phyloP scores from a whole-genome alignment of 2,113 vertebrate species.

The Tachysurus fulvidraco region DNA sequence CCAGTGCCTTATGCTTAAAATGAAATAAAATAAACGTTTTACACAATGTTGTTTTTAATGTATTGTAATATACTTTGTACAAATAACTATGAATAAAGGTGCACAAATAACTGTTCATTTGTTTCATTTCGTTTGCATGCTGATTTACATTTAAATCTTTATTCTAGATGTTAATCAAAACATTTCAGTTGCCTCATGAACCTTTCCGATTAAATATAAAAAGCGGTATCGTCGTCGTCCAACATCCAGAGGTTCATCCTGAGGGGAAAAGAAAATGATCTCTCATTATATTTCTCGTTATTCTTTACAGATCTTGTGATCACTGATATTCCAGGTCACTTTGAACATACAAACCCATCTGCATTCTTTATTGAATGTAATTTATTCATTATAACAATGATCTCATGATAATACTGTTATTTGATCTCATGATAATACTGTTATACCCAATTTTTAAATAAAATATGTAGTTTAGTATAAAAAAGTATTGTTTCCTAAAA shows the following conservation, averaged over 20 bases:
- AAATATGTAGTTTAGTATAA: not conserved
- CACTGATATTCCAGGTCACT: not conserved
- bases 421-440: not conserved
- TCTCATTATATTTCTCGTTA: not conserved
- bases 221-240: not conserved
- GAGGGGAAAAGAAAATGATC: not conserved
- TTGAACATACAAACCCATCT: no score
- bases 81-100: slow-evolving; percentile 53
- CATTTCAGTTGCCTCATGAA: not conserved
- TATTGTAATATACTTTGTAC: slow-evolving; percentile 57
- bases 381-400: not conserved
- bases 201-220: not conserved
- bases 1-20: slow-evolving; percentile 31
- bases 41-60: slow-evolving; percentile 42
- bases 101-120: slow-evolving; percentile 20
- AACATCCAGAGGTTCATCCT: not conserved
- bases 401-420: not conserved
- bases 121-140: not conserved
- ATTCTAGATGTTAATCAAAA: not conserved
- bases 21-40: slow-evolving; percentile 27
- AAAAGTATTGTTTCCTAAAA: not conserved
- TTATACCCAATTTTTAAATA: not conserved
- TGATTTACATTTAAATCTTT: not conserved
- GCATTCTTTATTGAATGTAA: no score
- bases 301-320: not conserved